Conservation (phyloP, 1,140 invertebrate genomes). For the Pogonomyrmex barbatus region DNA sequence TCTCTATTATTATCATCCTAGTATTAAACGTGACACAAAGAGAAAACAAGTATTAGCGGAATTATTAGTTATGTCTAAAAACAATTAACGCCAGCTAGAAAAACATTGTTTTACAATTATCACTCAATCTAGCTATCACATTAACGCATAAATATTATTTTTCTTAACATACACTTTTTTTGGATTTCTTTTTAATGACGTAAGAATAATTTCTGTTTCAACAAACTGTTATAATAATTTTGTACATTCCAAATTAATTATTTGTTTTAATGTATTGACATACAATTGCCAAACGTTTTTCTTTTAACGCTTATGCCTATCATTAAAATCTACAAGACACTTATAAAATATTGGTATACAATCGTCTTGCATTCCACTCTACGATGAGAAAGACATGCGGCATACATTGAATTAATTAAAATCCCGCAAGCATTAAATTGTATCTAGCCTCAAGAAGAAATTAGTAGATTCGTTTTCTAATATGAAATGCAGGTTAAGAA, state of each 20-base stretch:
- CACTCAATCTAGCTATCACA: not conserved
- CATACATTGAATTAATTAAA: conserved; percentile 26
- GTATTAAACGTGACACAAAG: not conserved
- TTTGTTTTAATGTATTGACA: not conserved
- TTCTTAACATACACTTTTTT: not conserved
- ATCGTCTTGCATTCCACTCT: conserved; percentile 11
- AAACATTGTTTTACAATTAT: conserved; percentile 11
- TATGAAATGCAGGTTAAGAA: not conserved
- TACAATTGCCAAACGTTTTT: not conserved
- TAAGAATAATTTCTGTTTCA: conserved; percentile 6
- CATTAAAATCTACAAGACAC: not conserved
- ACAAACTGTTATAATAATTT: not conserved
- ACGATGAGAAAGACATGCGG: not conserved
- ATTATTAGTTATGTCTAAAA: not conserved
- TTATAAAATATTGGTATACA: conserved; percentile 10
- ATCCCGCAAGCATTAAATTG: not conserved
- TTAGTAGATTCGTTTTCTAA: not conserved
- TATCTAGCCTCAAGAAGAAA: not conserved
- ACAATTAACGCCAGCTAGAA: conserved; percentile 12
- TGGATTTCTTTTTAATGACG: not conserved
- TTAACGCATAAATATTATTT: conserved; percentile 13
- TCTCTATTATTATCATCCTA: conserved; percentile 20
- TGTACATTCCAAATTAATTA: not conserved
- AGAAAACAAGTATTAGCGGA: conserved; percentile 13
- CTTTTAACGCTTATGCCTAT: not conserved